These are phyloP conservation scores for Stichodactyla mertensii DNA, from an alignment of 64 coral and sea anemone species.

Conservation along the genomic window DNA sequence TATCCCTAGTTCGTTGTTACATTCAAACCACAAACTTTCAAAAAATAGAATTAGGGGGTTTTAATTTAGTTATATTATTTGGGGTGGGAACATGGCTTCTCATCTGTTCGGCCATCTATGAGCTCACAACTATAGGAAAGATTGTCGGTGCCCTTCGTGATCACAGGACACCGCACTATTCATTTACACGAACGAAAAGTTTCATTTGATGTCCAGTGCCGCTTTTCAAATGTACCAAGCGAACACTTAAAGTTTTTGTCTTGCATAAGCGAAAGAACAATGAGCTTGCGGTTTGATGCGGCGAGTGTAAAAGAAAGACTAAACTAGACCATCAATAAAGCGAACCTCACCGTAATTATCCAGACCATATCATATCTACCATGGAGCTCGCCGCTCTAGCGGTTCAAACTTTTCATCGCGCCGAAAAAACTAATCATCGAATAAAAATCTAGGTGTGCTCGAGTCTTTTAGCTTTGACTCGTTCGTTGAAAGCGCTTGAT, in stretches of 20 bases:
- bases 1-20: neutral
- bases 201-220: slow-evolving; percentile 5
- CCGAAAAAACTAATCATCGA: slow-evolving; percentile 20
- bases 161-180: slow-evolving; percentile 7
- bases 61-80: neutral
- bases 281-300: slow-evolving; percentile 14
- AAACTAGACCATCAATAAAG: slow-evolving; percentile 10
- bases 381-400: slow-evolving; percentile 9
- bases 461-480: neutral
- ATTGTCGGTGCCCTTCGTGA: slow-evolving; percentile 13
- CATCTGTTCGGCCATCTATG: neutral
- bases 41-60: neutral
- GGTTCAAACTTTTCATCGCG: slow-evolving; percentile 13
- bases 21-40: neutral
- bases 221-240: slow-evolving; percentile 7
- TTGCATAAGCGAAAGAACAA: slow-evolving; percentile 14
- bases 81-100: neutral
- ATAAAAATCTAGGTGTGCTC: neutral
- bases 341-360: slow-evolving; percentile 16
- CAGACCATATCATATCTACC: slow-evolving; percentile 6
- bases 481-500: neutral
- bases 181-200: slow-evolving; percentile 4
- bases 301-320: slow-evolving; percentile 8
- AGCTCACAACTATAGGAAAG: neutral
- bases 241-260: slow-evolving; percentile 18